A percentile compares a stretch with the other conserved stretches of the same genome.
These are phyloP conservation scores for Leptinotarsa tumamoca DNA, from an alignment of 2,888 invertebrate species.

Conservation along the genomic window DNA sequence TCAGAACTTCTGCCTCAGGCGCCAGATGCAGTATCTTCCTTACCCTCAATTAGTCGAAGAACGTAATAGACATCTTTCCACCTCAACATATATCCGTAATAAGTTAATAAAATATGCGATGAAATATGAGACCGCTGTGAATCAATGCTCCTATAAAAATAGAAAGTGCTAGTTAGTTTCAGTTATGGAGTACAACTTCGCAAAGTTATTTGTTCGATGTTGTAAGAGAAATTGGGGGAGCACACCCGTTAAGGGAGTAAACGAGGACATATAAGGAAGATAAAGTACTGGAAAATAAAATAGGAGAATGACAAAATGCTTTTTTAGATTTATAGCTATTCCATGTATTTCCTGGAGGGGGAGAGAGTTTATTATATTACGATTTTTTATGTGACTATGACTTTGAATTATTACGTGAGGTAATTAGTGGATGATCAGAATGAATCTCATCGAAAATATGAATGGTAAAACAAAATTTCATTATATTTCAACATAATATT, in stretches of 20 bases:
- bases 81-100: conserved; percentile 7
- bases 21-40: too few species aligned
- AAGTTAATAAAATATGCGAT: conserved; percentile 13
- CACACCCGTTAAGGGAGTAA: conserved; percentile 52
- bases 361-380: conserved; percentile 19
- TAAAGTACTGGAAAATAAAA: conserved; percentile 65
- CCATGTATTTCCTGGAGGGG: conserved; percentile 39
- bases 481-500: too few species aligned
- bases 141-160: conserved; percentile 55
- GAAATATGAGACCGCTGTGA: conserved; percentile 41
- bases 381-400: conserved; percentile 9
- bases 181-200: conserved; percentile 53
- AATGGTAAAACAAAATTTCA: too few species aligned
- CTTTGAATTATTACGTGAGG: not conserved
- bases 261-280: conserved; percentile 64
- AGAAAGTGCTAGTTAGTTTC: conserved; percentile 58
- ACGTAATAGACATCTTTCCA: conserved; percentile 19
- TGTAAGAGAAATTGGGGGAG: conserved; percentile 51
- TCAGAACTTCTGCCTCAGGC: too few species aligned
- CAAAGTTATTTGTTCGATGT: conserved; percentile 51
- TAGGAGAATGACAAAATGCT: conserved; percentile 63
- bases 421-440: not conserved
- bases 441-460: too few species aligned
- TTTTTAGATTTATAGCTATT: conserved; percentile 58
- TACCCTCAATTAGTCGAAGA: too few species aligned